Base-by-base conservation (phyloP, 2,113 vertebrate genomes). In the Leuciscus idus region DNA sequence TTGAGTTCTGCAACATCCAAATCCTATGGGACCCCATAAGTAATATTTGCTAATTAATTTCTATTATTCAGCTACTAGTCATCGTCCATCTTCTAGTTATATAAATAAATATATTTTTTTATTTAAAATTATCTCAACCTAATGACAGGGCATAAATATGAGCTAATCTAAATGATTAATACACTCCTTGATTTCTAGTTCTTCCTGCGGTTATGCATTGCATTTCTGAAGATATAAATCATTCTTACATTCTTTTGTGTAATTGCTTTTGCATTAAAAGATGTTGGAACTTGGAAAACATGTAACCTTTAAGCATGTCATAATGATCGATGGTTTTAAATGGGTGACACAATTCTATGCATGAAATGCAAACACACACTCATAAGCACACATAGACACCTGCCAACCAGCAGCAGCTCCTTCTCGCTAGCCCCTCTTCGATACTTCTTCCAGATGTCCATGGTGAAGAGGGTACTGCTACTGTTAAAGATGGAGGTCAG, bases 401-500 rank as follows among this genome's bases (percentile, higher is more conserved):
- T 95, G 91, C 97, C 97, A 39, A 97, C 96, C 76, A 97, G 89
- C 26, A 98, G 94, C 87, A 98, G 95, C 90, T 99, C 97, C 62
- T 82, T 93, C 92, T 98, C 96, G 0, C 93, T 86, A 0, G 97
- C 96, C 0, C 66, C 70, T 0, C 92, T 91, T 30, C 96, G 93
- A 84, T 97, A 91, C 87, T 95, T 96, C 93, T 95, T 95, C 96
- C 98, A 96, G 93, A 97, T 96, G 95, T 97, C 97, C 96, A 96
- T 96, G 89, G 97, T 97, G 93, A 98, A 97, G 55, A 98, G 95
- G 0, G 96, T 96, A 91, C 97, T 97, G 93, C 97, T 97, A 93
- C 96, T 97, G 92, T 96, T 98, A 76, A 97, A 97, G 90, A 97
- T 94, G 91, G 97, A 99, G 1, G 96, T 97, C 90, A 98, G 92